Conservation (phyloP, 2,888 invertebrate species). For the Erebia ligea region DNA sequence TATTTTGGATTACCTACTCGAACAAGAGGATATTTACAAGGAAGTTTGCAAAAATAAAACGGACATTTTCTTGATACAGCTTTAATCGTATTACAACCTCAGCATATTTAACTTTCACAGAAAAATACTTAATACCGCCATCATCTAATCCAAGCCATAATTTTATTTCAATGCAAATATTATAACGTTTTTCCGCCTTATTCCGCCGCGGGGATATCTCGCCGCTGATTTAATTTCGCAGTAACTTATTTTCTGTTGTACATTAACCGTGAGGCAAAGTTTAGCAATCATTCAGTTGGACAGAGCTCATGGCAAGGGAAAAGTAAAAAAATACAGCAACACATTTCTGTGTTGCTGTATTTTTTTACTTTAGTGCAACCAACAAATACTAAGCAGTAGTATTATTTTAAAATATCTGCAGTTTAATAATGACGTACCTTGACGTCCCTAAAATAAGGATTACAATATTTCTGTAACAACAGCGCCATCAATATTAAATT, state of each 20-base stretch:
- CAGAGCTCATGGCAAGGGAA: no score
- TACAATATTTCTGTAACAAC: no score
- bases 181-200: constrained; percentile 17
- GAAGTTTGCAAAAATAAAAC: not conserved
- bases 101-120: not conserved
- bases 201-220: constrained; percentile 30
- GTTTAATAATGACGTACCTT: no score
- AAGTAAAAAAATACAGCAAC: no score
- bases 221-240: constrained; percentile 32
- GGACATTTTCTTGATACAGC: not conserved
- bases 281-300: not conserved
- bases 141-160: constrained; percentile 12
- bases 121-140: constrained; percentile 5
- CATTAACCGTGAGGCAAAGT: constrained; percentile 10
- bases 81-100: not conserved
- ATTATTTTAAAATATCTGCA: no score
- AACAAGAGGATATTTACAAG: no score
- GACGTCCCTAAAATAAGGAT: no score
- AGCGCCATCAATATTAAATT: no score
- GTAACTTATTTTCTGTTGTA: constrained; percentile 33
- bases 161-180: constrained; percentile 33
- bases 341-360: no score
- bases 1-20: no score
- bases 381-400: no score
- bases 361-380: no score